Base-by-base conservation (phyloP, 2,888 invertebrate genomes). In the Hirtodrosophila duncani region DNA sequence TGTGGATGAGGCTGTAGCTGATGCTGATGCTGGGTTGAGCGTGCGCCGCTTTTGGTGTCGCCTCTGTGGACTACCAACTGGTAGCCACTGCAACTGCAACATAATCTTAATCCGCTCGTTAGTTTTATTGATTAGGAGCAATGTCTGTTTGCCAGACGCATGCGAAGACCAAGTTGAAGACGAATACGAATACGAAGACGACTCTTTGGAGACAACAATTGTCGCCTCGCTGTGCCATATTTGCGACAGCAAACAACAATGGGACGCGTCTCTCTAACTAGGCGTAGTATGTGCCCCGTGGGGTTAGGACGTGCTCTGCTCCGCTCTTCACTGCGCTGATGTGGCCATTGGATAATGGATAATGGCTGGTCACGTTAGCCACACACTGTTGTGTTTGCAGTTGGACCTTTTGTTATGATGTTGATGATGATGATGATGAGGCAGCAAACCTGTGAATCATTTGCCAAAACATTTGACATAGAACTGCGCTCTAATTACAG, bases 211-310 rank as follows among this genome's bases (percentile, higher is more conserved):
- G 77, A 82, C 82, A 72, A 81, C 81, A 82, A 83, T 82, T 82
- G 82, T 82, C 82, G 82, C 82, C 82, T 82, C 61, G 63, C 59
- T 77, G 74, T 78, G 71, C 82, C 82, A 82, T 82, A 82, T 82
- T 81, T 82, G 83, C 56, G 65, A 51, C 62, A 51, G 30, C n/a
- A 10, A 14, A 48, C 51, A 49, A 58, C 60, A 48, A 58, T 56
- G 46, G 52, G 44, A 57, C 58, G 18, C 44, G 50, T 51, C 38
- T 46, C 46, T 21, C 48, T 49, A 58, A 44, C 59, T 58, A 58
- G 49, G 45, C 52, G 31, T 51, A 43, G 34, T 51, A 41, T 59
- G 53, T 59, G 59, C 59, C 59, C 59, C 60, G 23, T 21, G 60
- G 59, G 45, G 52, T 51, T 52, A 46, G 44, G 41, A 49, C 34